These are phyloP conservation scores for Mythimna lalbum DNA, from an alignment of 2,888 invertebrate genomes.

Conservation along the genomic window DNA sequence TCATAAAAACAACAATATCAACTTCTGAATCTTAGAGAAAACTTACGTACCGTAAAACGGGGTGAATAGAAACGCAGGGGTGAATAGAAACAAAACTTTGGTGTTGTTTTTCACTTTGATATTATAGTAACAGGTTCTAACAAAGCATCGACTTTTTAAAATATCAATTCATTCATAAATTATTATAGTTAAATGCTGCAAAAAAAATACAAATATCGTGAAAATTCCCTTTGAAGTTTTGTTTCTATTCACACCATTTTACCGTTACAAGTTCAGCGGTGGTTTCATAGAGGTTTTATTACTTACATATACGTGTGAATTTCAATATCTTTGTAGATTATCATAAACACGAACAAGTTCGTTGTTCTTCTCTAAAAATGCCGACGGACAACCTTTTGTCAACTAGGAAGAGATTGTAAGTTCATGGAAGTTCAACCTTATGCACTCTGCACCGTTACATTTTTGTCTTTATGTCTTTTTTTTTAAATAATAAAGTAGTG, in stretches of 20 bases:
- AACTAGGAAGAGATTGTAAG: constrained; percentile 80
- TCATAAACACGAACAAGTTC: constrained; percentile 45
- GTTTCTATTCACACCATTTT: no score
- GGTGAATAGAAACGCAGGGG: no score
- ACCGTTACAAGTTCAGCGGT: constrained; percentile 25
- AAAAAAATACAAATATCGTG: no score
- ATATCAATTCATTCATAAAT: no score
- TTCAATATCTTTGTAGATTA: constrained; percentile 39
- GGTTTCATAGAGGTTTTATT: constrained; percentile 9
- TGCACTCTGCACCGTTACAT: constrained; percentile 30
- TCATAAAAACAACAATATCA: constrained; percentile 1
- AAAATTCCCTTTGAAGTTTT: no score
- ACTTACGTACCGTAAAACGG: no score
- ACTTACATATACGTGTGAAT: constrained; percentile 14
- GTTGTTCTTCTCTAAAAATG: constrained; percentile 54
- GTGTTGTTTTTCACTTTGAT: no score
- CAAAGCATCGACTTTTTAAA: no score
- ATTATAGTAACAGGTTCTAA: no score
- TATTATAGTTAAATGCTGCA: no score
- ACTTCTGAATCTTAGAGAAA: constrained; percentile 4
- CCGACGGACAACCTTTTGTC: constrained; percentile 60
- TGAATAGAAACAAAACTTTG: no score
- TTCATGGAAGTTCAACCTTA: constrained; percentile 75
- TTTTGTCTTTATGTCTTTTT: constrained; percentile 26
- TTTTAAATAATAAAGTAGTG: no score